Conservation (phyloP, 2,888 invertebrate species). For the Apotomis betuletana region DNA sequence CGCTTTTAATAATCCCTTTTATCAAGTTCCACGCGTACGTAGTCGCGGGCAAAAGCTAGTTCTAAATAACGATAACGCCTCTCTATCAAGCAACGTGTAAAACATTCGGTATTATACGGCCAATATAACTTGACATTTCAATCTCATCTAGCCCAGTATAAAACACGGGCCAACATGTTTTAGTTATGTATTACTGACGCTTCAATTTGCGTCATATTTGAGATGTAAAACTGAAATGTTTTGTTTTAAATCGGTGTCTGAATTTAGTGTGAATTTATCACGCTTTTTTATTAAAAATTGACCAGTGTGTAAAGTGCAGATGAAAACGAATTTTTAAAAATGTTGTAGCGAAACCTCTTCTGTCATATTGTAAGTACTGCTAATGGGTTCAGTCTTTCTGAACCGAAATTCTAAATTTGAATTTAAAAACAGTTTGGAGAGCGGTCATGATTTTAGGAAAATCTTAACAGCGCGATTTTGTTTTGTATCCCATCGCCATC, state of each 20-base stretch:
- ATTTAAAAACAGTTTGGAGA: too few relatives aligned
- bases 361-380: too few relatives aligned
- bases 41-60: too few relatives aligned
- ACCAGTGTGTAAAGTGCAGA: neutral
- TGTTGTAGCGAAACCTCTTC: too few relatives aligned
- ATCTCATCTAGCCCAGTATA: neutral
- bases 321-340: neutral
- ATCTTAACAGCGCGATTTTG: too few relatives aligned
- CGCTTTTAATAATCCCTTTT: too few relatives aligned
- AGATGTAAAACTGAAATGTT: slow-evolving; percentile 26
- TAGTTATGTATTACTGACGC: slow-evolving; percentile 11
- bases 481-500: too few relatives aligned
- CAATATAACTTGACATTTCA: neutral
- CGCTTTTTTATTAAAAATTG: slow-evolving; percentile 1
- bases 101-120: slow-evolving; percentile 1
- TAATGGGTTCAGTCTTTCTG: too few relatives aligned
- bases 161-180: neutral
- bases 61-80: neutral
- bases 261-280: neutral
- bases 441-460: too few relatives aligned
- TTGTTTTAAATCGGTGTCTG: slow-evolving; percentile 21
- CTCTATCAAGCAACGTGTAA: neutral
- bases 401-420: too few relatives aligned
- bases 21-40: too few relatives aligned
- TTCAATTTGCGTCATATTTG: slow-evolving; percentile 28